A percentile compares a stretch with the other conserved stretches of the same genome.
Evolutionary conservation across 2,888 invertebrate genomes (phyloP).

Genomic region (Drosophila sordidula): DNA sequence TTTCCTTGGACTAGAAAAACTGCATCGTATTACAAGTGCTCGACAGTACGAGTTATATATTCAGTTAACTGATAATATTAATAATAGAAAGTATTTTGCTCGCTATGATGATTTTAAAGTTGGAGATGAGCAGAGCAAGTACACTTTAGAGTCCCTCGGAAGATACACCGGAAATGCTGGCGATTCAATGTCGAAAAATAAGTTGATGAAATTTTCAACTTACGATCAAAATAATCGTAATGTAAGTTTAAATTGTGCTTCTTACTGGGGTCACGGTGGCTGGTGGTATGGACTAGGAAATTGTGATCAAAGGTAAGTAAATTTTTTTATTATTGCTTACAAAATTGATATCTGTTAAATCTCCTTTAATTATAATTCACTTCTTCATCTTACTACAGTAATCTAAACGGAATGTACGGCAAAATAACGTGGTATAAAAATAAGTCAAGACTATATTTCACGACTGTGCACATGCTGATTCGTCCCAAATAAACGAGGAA

Average conservation of each 20-base stretch:
- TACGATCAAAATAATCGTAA: background rate
- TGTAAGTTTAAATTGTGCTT: background rate
- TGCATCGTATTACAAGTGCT: conserved; percentile 13
- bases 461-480: conserved; percentile 1
- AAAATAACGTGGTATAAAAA: too few relatives aligned
- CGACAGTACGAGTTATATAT: conserved; percentile 2
- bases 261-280: accelerated
- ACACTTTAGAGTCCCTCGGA: conserved; percentile 24
- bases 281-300: background rate
- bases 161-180: accelerated
- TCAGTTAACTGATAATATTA: accelerated
- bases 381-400: background rate
- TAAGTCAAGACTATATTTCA: too few relatives aligned
- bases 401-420: background rate
- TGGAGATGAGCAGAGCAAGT: background rate
- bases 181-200: too few relatives aligned
- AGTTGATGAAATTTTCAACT: conserved; percentile 1
- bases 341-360: background rate
- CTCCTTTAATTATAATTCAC: too few relatives aligned
- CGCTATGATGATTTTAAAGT: conserved; percentile 12
- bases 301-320: background rate
- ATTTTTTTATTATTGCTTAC: too few relatives aligned
- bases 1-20: conserved; percentile 27
- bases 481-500: background rate
- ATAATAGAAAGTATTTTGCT: accelerated